phyloP scores from a whole-genome alignment of 2,888 invertebrate genomes.

The Acanthococcus lagerstroemiae region DNA sequence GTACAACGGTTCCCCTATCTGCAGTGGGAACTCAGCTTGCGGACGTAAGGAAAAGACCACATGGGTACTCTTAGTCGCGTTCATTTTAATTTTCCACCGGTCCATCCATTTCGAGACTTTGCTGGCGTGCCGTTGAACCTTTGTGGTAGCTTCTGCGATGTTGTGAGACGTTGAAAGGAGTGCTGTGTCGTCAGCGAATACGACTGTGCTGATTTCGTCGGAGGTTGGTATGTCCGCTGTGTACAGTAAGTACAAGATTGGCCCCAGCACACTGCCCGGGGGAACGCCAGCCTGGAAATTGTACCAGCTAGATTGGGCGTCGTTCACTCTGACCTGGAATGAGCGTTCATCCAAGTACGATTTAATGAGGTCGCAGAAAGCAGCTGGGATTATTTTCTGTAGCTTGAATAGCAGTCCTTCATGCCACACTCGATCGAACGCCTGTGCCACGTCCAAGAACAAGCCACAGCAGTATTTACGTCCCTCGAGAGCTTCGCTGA shows the following conservation, averaged over 20 bases:
- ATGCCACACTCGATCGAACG: conserved; percentile 3
- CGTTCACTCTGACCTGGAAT: too few relatives aligned
- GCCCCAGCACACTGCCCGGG: not conserved
- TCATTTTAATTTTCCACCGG: conserved; percentile 1
- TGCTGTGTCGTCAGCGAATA: not conserved
- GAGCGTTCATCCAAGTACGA: not conserved
- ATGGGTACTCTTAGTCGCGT: not conserved
- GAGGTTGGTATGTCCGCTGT: not conserved
- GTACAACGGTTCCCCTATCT: not conserved
- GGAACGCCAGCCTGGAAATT: not conserved
- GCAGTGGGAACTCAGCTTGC: not conserved
- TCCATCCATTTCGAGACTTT: not conserved
- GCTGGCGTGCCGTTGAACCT: not conserved
- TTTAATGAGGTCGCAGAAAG: not conserved
- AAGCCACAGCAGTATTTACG: not conserved
- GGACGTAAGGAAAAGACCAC: not conserved
- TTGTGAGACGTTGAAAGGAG: not conserved
- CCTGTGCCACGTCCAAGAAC: not conserved
- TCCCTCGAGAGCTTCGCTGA: not conserved
- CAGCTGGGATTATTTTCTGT: not conserved
- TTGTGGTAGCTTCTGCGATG: not conserved
- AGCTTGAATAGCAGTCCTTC: not conserved
- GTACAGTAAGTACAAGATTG: not conserved
- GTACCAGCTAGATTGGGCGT: not conserved
- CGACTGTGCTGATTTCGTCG: not conserved